phyloP scores from a whole-genome alignment of 2,113 vertebrate species.

The Daphoenositta chrysoptera region DNA sequence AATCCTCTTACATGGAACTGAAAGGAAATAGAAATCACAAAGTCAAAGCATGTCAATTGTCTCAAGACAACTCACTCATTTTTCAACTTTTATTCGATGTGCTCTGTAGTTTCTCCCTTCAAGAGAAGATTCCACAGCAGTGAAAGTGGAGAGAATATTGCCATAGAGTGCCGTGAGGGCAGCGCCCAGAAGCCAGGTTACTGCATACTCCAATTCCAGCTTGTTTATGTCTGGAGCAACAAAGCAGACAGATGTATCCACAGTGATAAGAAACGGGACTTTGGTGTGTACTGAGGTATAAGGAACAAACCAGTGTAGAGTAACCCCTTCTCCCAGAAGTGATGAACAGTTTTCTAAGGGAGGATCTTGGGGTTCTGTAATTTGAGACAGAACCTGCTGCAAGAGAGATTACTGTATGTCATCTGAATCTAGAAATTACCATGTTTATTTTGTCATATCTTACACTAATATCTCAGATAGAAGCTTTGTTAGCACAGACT shows the following conservation, averaged over 20 bases:
- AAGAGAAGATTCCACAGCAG: not conserved
- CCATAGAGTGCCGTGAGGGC: not conserved
- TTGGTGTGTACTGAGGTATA: not conserved
- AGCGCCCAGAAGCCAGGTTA: not conserved
- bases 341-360: not conserved
- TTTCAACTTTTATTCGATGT: not conserved
- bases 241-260: not conserved
- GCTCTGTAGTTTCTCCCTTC: not conserved
- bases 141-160: not conserved
- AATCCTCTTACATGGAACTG: not conserved
- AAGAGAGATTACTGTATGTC: not conserved
- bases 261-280: not conserved
- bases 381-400: not conserved
- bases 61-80: not conserved
- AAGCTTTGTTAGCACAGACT: constrained; percentile 3
- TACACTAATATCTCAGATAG: not conserved
- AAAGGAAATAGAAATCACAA: not conserved
- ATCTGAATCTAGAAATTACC: not conserved
- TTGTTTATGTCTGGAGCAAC: constrained; percentile 9
- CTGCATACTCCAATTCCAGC: not conserved
- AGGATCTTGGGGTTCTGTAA: not conserved
- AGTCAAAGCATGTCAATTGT: not conserved
- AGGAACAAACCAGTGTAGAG: not conserved
- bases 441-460: not conserved
- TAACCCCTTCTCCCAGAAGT: not conserved